Percentiles rank a stretch among this genome's conserved stretches.
These are phyloP conservation scores for Tapirus terrestris DNA, from an alignment of 2,113 vertebrate species.

Conservation along the genomic window DNA sequence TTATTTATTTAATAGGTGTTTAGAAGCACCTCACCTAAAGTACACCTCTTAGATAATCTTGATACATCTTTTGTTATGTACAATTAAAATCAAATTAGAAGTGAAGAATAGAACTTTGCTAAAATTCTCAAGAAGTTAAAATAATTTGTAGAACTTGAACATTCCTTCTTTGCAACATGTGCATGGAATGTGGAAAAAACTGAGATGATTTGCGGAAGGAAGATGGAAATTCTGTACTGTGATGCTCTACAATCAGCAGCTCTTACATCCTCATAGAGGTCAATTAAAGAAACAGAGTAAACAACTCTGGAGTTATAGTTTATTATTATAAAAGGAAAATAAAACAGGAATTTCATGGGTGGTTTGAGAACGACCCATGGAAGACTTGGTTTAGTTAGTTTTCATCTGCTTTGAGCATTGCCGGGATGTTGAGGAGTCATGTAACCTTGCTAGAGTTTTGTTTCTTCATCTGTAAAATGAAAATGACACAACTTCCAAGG, in stretches of 20 bases:
- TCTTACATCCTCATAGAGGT: neutral
- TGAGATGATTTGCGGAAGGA: neutral
- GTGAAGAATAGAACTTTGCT: neutral
- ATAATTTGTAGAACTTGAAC: neutral
- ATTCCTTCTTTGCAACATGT: neutral
- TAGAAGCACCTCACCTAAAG: neutral
- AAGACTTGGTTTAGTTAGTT: neutral
- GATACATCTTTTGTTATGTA: neutral
- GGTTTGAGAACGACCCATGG: neutral
- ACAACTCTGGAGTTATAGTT: neutral
- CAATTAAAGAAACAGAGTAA: neutral
- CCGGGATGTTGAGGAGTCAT: neutral
- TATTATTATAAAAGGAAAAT: neutral
- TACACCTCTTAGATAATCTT: neutral
- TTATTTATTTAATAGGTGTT: neutral
- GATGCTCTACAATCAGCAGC: neutral
- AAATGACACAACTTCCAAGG: neutral
- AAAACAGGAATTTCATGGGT: neutral
- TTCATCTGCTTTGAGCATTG: neutral
- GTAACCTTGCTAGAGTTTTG: neutral
- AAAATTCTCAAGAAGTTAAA: slow-evolving; percentile 30
- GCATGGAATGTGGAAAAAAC: neutral
- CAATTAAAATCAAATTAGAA: neutral
- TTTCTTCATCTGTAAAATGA: neutral
- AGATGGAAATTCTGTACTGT: neutral